phyloP scores from a whole-genome alignment of 2,888 invertebrate species.

The Miltochrista miniata region DNA sequence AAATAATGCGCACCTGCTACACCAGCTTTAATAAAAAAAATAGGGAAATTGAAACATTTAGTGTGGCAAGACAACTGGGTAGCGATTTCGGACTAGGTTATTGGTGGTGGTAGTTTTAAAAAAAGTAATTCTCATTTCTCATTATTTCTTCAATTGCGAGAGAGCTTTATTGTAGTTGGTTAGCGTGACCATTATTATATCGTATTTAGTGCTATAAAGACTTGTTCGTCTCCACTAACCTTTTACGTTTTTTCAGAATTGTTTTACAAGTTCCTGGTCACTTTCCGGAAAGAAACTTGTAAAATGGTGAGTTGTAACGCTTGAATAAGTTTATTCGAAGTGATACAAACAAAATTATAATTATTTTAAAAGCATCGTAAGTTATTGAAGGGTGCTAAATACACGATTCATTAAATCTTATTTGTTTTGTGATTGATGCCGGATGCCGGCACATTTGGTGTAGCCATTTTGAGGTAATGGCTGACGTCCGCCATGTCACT shows the following conservation, averaged over 20 bases:
- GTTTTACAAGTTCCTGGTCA: conserved; percentile 12
- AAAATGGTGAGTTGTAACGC: conserved; percentile 28
- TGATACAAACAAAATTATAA: no score
- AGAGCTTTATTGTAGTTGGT: conserved; percentile 11
- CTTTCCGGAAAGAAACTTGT: conserved; percentile 9
- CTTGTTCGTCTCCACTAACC: not conserved
- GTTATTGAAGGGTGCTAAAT: not conserved
- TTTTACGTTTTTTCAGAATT: conserved; percentile 19
- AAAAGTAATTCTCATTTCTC: no score
- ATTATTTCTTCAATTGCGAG: conserved; percentile 1
- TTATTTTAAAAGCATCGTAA: not conserved
- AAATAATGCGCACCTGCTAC: no score
- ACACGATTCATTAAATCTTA: not conserved
- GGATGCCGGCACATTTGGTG: conserved; percentile 57
- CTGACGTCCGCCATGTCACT: conserved; percentile 70
- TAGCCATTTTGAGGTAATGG: conserved; percentile 75
- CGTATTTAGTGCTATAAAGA: not conserved
- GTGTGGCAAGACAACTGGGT: conserved; percentile 30
- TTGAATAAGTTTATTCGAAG: not conserved
- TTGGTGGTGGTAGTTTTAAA: no score
- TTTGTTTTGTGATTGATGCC: conserved; percentile 38
- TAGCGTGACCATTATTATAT: conserved; percentile 14
- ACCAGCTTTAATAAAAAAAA: no score
- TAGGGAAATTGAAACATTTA: conserved; percentile 12
- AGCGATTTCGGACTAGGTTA: not conserved